Evolutionary conservation across 2,888 invertebrate species (phyloP).

Genomic region (Monopis laevigella): DNA sequence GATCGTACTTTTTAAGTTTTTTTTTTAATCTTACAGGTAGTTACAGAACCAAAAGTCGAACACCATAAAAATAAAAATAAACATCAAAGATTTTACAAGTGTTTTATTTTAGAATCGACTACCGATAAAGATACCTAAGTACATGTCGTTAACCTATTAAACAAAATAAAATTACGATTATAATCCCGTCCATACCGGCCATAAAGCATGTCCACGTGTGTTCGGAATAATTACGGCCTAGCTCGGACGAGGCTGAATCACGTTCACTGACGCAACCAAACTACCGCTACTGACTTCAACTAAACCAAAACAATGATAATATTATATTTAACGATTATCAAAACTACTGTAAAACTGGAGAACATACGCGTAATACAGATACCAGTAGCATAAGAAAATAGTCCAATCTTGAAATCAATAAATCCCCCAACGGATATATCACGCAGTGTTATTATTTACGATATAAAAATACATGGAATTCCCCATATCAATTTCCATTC

Average conservation of each 20-base stretch:
- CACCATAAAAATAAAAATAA: no score
- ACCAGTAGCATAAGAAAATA: conserved; percentile 52
- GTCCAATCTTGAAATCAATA: conserved; percentile 44
- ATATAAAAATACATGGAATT: conserved; percentile 61
- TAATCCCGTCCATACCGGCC: conserved; percentile 43
- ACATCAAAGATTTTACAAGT: conserved; percentile 3
- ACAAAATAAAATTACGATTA: conserved; percentile 36
- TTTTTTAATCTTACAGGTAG: no score
- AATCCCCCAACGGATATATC: conserved; percentile 60
- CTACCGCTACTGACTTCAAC: conserved; percentile 24
- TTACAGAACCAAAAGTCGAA: no score
- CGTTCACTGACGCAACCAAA: conserved; percentile 38
- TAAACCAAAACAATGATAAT: neutral
- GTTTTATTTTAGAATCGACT: conserved; percentile 10
- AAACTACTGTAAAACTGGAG: no score
- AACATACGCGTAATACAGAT: no score
- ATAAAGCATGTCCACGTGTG: conserved; percentile 58
- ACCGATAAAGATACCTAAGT: conserved; percentile 32
- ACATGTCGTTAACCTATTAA: conserved; percentile 55
- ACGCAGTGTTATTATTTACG: conserved; percentile 63
- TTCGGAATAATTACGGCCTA: conserved; percentile 50
- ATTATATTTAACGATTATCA: no score
- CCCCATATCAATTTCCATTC: conserved; percentile 65
- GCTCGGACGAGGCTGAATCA: conserved; percentile 44
- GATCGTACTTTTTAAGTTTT: no score